These are phyloP conservation scores for Sebastolobus altivelis DNA, from an alignment of 2,797 vertebrate species.

Conservation along the genomic window DNA sequence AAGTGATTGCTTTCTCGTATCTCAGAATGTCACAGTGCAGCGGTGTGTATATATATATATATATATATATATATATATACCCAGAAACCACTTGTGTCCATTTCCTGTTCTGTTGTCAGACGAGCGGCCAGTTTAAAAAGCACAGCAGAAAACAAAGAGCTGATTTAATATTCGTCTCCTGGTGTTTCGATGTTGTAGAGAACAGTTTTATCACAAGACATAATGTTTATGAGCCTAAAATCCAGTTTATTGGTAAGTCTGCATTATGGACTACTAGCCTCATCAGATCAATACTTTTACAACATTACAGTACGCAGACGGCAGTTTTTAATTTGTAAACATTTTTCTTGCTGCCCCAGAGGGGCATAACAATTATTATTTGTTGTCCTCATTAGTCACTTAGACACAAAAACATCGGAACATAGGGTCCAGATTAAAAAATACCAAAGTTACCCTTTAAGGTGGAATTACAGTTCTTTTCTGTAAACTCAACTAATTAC, in stretches of 20 bases:
- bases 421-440: no score
- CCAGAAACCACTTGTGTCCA: background rate
- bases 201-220: background rate
- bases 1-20: background rate
- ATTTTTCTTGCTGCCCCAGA: no score
- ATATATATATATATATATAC: no score
- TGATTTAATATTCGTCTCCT: background rate
- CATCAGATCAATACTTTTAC: background rate
- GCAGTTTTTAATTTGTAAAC: no score
- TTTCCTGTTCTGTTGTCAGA: background rate
- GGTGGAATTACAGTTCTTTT: background rate
- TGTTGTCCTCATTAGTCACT: no score
- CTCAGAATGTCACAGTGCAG: slow-evolving; percentile 43
- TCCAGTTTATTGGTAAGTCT: background rate
- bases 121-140: no score
- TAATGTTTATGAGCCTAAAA: background rate
- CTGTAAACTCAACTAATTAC: no score
- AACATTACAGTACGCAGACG: background rate
- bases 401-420: no score
- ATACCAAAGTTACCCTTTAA: background rate
- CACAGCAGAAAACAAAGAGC: background rate
- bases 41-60: fast-evolving
- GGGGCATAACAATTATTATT: no score
- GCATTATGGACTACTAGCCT: background rate
- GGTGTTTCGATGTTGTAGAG: background rate